A percentile compares a stretch with the other conserved stretches of the same genome.
These are phyloP conservation scores for Gerris buenoi DNA, from an alignment of 1,140 invertebrate genomes.

Conservation along the genomic window DNA sequence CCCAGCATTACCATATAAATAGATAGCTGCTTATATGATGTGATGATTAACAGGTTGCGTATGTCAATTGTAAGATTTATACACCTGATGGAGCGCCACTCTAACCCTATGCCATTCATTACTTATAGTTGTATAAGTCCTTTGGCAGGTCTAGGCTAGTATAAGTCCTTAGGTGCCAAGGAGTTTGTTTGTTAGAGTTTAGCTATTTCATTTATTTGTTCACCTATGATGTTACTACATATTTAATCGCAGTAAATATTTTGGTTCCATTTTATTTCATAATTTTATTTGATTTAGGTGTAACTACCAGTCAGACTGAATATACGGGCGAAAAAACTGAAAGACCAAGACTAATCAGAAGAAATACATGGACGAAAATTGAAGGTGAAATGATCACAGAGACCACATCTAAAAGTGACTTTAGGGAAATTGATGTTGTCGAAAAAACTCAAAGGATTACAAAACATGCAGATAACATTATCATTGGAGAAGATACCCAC, in stretches of 20 bases:
- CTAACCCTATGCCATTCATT: no score
- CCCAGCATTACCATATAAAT: no score
- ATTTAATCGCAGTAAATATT: no score
- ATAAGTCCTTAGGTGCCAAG: constrained; percentile 30
- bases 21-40: no score
- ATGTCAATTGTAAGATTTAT: no score
- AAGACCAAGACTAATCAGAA: constrained; percentile 47
- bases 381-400: constrained; percentile 53
- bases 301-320: constrained; percentile 45
- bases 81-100: no score
- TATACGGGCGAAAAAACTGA: constrained; percentile 48
- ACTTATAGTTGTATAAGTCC: no score
- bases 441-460: constrained; percentile 41
- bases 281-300: constrained; percentile 43
- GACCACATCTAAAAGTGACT: constrained; percentile 48
- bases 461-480: constrained; percentile 44
- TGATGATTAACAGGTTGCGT: no score
- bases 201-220: constrained; percentile 27
- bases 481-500: constrained; percentile 41
- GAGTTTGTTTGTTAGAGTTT: constrained; percentile 37
- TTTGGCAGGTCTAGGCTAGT: no score
- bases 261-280: no score
- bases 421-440: constrained; percentile 38
- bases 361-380: constrained; percentile 66
- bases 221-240: constrained; percentile 14